Percentiles rank a stretch among this genome's conserved stretches.
phyloP scores from a whole-genome alignment of 1,140 invertebrate genomes.

The Drosophila bifasciata region DNA sequence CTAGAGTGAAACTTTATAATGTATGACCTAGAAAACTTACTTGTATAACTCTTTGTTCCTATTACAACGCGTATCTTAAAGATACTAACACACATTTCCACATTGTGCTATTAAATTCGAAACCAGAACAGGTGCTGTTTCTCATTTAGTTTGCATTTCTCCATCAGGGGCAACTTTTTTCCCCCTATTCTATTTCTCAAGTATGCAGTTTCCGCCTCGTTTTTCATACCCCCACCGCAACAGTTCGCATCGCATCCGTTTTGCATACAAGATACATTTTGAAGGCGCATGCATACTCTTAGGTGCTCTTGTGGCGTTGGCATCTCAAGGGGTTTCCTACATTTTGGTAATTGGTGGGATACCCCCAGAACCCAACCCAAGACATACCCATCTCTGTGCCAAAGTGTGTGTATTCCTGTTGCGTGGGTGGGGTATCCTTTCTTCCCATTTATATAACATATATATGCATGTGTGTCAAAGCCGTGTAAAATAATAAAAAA shows the following conservation, averaged over 20 bases:
- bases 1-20: no score
- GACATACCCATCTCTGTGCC: not conserved
- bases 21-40: no score
- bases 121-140: slow-evolving; percentile 2
- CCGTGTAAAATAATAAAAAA: slow-evolving; percentile 26
- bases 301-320: not conserved
- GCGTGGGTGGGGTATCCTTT: slow-evolving; percentile 4
- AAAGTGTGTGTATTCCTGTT: not conserved
- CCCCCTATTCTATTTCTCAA: slow-evolving; percentile 20
- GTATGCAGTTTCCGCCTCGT: no score
- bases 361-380: slow-evolving; percentile 31
- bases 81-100: no score
- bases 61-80: no score
- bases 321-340: slow-evolving; percentile 38
- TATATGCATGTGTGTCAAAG: slow-evolving; percentile 71
- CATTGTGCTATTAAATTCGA: no score
- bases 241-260: slow-evolving; percentile 31
- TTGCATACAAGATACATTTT: slow-evolving; percentile 49
- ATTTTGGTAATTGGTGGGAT: slow-evolving; percentile 56
- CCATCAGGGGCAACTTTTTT: slow-evolving; percentile 16
- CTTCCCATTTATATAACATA: slow-evolving; percentile 4
- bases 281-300: slow-evolving; percentile 36
- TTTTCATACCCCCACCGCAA: not conserved
- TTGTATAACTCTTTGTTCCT: no score
- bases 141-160: slow-evolving; percentile 27